Evolutionary conservation across 2,888 invertebrate genomes (phyloP).

Genomic region (Frankliniella intonsa): DNA sequence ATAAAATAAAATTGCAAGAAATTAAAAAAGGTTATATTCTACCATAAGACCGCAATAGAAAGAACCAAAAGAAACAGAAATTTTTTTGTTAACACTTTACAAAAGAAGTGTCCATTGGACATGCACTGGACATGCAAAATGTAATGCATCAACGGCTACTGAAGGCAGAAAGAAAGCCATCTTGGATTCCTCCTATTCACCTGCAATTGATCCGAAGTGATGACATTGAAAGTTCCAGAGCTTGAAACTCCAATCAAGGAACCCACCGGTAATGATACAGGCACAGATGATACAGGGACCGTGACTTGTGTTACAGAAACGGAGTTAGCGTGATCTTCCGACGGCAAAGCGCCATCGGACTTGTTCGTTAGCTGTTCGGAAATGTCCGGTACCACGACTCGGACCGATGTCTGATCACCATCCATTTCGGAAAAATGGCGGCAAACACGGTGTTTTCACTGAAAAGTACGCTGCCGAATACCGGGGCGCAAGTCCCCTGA

Average conservation of each 20-base stretch:
- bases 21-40: neutral
- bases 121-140: slow-evolving; percentile 2
- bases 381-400: slow-evolving; percentile 53
- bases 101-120: neutral
- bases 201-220: slow-evolving; percentile 76
- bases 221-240: slow-evolving; percentile 76
- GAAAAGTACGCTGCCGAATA: neutral
- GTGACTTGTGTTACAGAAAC: slow-evolving; percentile 43
- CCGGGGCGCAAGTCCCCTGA: neutral
- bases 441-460: neutral
- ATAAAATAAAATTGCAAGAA: neutral
- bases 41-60: no score
- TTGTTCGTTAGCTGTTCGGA: slow-evolving; percentile 51
- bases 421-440: slow-evolving; percentile 24
- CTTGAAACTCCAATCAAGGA: slow-evolving; percentile 61
- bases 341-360: slow-evolving; percentile 44
- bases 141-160: slow-evolving; percentile 25
- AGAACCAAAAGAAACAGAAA: no score
- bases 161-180: slow-evolving; percentile 17
- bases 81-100: neutral
- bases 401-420: slow-evolving; percentile 48
- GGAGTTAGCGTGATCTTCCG: slow-evolving; percentile 33
- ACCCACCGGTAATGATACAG: slow-evolving; percentile 70
- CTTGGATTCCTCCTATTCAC: slow-evolving; percentile 39
- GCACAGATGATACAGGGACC: slow-evolving; percentile 47